Percentiles rank a stretch among this genome's conserved stretches.
Evolutionary conservation across 2,113 vertebrate genomes (phyloP).

Genomic region (Dolichotis patagonum): DNA sequence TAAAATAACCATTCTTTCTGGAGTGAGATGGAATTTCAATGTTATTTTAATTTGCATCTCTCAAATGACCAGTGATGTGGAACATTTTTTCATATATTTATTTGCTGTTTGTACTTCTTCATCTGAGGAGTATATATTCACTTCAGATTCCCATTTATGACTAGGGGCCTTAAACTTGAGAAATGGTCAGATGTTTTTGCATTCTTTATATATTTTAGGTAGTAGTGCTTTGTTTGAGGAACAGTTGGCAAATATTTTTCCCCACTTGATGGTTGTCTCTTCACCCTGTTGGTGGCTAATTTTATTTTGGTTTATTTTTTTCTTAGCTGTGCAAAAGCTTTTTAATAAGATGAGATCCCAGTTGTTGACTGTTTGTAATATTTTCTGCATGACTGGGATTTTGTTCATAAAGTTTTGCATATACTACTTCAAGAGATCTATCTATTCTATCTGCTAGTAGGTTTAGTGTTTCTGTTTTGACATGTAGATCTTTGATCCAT

Average conservation of each 20-base stretch:
- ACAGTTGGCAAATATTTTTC: neutral
- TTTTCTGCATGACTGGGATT: neutral
- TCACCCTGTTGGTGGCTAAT: neutral
- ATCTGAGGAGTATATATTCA: neutral
- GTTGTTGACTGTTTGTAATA: neutral
- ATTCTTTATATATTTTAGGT: neutral
- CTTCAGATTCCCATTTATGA: neutral
- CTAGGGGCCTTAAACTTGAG: neutral
- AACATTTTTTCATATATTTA: neutral
- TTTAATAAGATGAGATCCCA: neutral
- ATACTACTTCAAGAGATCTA: neutral
- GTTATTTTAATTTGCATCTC: no score
- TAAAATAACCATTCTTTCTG: neutral
- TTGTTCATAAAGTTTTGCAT: neutral
- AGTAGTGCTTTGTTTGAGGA: neutral
- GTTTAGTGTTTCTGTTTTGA: neutral
- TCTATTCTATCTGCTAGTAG: neutral
- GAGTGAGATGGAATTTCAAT: neutral
- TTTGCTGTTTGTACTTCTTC: neutral
- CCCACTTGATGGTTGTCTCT: neutral
- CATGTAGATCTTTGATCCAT: neutral
- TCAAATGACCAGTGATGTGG: neutral
- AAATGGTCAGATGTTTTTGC: neutral
- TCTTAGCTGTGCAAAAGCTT: neutral
- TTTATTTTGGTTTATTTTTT: neutral